These are phyloP conservation scores for Orbicella faveolata DNA, from an alignment of 64 coral and sea anemone species.

Conservation along the genomic window DNA sequence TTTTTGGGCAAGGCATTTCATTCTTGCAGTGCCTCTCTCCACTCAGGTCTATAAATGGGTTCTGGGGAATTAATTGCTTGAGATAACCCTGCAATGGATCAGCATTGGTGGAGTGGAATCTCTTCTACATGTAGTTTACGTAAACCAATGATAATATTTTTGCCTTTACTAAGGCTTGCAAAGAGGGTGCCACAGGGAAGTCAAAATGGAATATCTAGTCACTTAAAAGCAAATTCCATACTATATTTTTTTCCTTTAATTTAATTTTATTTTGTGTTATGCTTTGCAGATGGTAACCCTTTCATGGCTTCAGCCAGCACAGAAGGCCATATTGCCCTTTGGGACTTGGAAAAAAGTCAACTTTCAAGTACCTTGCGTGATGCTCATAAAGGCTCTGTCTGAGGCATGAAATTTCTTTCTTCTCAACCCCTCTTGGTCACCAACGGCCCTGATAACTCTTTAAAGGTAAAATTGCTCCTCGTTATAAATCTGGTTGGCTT, in stretches of 20 bases:
- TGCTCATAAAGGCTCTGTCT: conserved; percentile 71
- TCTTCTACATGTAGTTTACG: too few species aligned
- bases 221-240: neutral
- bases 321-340: conserved; percentile 92
- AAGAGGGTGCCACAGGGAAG: too few species aligned
- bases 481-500: neutral
- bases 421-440: conserved; percentile 87
- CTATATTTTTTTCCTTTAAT: neutral
- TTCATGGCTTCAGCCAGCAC: conserved; percentile 94
- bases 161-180: too few species aligned
- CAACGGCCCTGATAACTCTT: conserved; percentile 87
- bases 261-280: neutral
- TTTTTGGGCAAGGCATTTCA: too few species aligned
- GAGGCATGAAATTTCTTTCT: conserved; percentile 84
- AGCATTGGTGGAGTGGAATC: too few species aligned
- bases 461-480: conserved; percentile 61
- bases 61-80: too few species aligned
- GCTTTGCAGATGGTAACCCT: conserved; percentile 78
- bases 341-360: conserved; percentile 89
- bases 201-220: neutral
- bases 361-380: conserved; percentile 73
- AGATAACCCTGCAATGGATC: too few species aligned
- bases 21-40: too few species aligned
- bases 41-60: too few species aligned
- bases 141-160: too few species aligned